Evolutionary conservation across 2,797 vertebrate genomes (phyloP).

Genomic region (Sitta carolinensis): DNA sequence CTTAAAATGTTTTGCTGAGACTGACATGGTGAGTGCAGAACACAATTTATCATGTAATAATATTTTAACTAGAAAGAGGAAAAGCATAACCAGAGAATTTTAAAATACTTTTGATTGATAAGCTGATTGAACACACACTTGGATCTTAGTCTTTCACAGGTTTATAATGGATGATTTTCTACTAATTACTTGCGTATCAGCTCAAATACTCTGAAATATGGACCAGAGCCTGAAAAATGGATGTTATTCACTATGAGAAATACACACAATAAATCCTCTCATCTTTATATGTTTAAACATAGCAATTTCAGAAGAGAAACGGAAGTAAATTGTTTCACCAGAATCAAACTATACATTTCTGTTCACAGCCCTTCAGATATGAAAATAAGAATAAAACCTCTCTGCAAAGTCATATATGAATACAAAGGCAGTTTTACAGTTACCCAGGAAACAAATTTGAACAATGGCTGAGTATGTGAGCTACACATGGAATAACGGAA

Average conservation of each 20-base stretch:
- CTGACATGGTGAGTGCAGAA: neutral
- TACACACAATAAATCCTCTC: neutral
- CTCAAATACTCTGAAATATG: neutral
- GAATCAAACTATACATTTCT: neutral
- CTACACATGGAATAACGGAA: neutral
- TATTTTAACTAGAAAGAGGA: neutral
- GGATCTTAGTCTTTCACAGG: neutral
- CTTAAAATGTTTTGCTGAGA: neutral
- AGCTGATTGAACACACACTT: neutral
- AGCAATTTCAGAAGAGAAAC: neutral
- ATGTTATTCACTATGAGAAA: neutral
- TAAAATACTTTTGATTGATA: neutral
- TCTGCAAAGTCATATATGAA: neutral
- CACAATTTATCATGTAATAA: neutral
- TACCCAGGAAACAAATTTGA: neutral
- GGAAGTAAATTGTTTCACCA: neutral
- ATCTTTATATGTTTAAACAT: neutral
- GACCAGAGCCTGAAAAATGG: neutral
- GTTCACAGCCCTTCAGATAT: neutral
- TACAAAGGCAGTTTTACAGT: neutral
- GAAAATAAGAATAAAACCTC: neutral
- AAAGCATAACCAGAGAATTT: neutral
- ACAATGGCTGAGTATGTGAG: neutral
- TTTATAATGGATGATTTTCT: neutral
- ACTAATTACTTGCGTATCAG: conserved; percentile 4